phyloP scores from a whole-genome alignment of 1,140 invertebrate species.

The Adelges cooleyi region DNA sequence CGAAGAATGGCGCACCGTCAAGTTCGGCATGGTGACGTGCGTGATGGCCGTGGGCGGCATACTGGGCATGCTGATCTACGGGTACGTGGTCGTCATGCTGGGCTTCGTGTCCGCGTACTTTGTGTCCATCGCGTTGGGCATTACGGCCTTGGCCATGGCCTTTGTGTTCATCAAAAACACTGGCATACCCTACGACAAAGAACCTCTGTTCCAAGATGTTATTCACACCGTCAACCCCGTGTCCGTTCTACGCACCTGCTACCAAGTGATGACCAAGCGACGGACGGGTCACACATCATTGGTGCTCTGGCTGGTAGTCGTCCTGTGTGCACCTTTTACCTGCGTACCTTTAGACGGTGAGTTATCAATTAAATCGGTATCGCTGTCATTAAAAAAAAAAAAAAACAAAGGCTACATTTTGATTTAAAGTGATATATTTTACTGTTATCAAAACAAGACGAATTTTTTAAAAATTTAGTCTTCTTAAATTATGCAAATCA shows the following conservation, averaged over 20 bases:
- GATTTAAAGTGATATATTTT: no score
- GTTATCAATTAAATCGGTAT: no score
- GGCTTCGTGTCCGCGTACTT: not conserved
- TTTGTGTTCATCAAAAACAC: not conserved
- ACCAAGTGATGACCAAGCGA: not conserved
- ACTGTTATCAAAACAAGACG: no score
- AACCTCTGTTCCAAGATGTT: not conserved
- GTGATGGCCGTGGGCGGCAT: not conserved
- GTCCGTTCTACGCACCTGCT: not conserved
- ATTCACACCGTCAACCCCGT: not conserved
- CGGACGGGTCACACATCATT: not conserved
- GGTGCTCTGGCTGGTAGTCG: not conserved
- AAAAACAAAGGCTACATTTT: no score
- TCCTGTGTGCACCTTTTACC: not conserved
- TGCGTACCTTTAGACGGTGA: not conserved
- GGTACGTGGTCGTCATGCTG: not conserved
- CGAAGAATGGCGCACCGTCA: not conserved
- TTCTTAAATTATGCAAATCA: no score
- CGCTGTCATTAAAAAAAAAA: no score
- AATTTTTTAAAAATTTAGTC: no score
- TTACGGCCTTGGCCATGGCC: not conserved
- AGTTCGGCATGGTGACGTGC: not conserved
- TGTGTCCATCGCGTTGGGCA: not conserved
- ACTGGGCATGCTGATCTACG: slow-evolving; percentile 4
- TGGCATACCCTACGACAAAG: not conserved